Evolutionary conservation across 2,797 vertebrate genomes (phyloP), one percentile per base, ranked within the genome.

Genomic region (Enteromius mattozi): DNA sequence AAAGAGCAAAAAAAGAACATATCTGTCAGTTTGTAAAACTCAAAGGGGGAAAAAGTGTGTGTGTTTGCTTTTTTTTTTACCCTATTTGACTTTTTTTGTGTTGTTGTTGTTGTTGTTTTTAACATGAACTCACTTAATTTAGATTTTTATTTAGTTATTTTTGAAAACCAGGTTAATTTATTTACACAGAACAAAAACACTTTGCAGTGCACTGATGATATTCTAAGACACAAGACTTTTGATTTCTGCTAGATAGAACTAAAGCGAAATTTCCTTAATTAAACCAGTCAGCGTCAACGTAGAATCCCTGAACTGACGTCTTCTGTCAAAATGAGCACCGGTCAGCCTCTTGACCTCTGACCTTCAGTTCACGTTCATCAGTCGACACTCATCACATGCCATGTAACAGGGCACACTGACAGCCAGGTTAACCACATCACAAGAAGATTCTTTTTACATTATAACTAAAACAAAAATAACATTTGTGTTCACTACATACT

Each of bases 311-410:
- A 19, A 45, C 17, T 45, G 76, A 40, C 13, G 2, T 21, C 54
- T 19, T 47, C 27, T 47, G 59, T 45, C 16, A 7, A 78, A 78
- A 78, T 65, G 76, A 63, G 17, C 76, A 78, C 76, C 3, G 5
- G 56, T 19, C 56, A 6, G 35, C 59, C 9, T 47, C 17, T 8
- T 69, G 65, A 56, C 33, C 78, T 69, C 14, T 69, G 65, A 7
- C 33, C 78, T 33, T 80, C 54, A 54, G 21, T 19, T 24, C 16
- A 27, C n/a, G 3, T 30, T 47, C 42, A 40, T 33, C 10, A 47
- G 56, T 6, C 16, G 24, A 56, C 49, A 37, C 59, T 77, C 17
- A 6, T 65, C 17, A 78, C 14, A 45, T 8, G 75, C 33, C 71
- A 13, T 78, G 16, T 27, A 24, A 77, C 4, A 35, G 3, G 21